Percentiles rank a stretch among this genome's conserved stretches.
These are phyloP conservation scores for Anarhynchus alexandrinus DNA, from an alignment of 2,113 vertebrate genomes.

Conservation along the genomic window DNA sequence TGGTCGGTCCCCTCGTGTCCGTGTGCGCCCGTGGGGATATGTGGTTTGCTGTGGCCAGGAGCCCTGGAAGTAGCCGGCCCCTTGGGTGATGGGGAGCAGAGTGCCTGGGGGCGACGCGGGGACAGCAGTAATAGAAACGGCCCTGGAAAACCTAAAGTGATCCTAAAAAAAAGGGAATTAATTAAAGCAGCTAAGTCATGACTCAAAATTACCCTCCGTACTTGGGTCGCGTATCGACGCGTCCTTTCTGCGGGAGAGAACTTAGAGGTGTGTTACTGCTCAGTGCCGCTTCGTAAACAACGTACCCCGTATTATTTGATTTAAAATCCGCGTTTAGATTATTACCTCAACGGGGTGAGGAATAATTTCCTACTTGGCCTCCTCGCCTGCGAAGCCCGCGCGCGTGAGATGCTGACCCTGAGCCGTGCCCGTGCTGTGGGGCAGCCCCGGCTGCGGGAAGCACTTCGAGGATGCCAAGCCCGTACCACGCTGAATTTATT, in stretches of 20 bases:
- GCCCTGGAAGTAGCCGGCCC: no score
- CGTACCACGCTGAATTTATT: neutral
- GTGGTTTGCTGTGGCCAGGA: neutral
- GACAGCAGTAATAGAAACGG: neutral
- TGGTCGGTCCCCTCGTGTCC: neutral
- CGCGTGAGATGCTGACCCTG: neutral
- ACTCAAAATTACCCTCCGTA: neutral
- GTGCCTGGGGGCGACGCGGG: neutral
- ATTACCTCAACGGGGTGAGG: neutral
- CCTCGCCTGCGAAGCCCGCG: rapidly evolving
- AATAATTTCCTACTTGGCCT: neutral
- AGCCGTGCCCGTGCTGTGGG: neutral
- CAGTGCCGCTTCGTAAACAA: neutral
- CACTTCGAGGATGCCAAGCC: neutral
- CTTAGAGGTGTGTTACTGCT: neutral
- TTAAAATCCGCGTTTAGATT: neutral
- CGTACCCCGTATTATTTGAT: neutral
- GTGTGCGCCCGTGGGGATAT: rapidly evolving
- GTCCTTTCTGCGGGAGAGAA: neutral
- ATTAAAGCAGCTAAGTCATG: neutral
- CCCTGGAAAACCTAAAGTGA: neutral
- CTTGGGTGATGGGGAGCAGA: neutral
- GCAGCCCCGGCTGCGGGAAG: neutral
- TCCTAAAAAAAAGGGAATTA: neutral
- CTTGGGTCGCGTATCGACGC: neutral